phyloP scores from a whole-genome alignment of 2,888 invertebrate genomes.

The Cetonia aurata region DNA sequence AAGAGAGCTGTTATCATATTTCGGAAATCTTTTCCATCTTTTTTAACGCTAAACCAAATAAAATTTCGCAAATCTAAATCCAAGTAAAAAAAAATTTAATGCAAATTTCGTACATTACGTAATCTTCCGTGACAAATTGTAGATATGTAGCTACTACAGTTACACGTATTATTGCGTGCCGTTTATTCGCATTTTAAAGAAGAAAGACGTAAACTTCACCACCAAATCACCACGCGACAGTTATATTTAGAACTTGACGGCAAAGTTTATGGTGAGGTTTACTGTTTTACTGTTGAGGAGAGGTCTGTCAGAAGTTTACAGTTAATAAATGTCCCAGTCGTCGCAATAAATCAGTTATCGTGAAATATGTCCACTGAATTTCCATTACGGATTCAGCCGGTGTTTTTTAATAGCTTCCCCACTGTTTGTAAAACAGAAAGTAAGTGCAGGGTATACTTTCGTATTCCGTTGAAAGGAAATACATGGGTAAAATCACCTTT shows the following conservation, averaged over 20 bases:
- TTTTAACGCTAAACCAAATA: too few species aligned
- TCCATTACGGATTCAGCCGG: neutral
- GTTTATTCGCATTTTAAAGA: neutral
- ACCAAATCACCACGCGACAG: slow-evolving; percentile 3
- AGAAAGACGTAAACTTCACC: neutral
- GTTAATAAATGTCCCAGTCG: slow-evolving; percentile 32
- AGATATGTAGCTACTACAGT: too few species aligned
- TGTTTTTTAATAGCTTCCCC: slow-evolving; percentile 9
- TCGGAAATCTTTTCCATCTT: too few species aligned
- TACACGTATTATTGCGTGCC: too few species aligned
- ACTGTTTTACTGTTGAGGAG: slow-evolving; percentile 30
- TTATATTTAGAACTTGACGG: slow-evolving; percentile 35
- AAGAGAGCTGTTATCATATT: too few species aligned
- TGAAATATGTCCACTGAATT: slow-evolving; percentile 9
- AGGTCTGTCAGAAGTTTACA: slow-evolving; percentile 23
- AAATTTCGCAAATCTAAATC: too few species aligned
- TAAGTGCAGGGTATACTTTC: neutral
- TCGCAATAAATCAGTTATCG: slow-evolving; percentile 29
- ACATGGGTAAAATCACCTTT: neutral
- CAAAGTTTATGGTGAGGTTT: slow-evolving; percentile 18
- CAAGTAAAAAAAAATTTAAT: too few species aligned
- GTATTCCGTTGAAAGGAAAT: neutral
- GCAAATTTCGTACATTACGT: too few species aligned
- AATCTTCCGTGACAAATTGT: too few species aligned
- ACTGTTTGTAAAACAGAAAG: slow-evolving; percentile 2